A percentile compares a stretch with the other conserved stretches of the same genome.
Conservation (phyloP, 2,113 vertebrate genomes). For the Hydrochoerus hydrochaeris region DNA sequence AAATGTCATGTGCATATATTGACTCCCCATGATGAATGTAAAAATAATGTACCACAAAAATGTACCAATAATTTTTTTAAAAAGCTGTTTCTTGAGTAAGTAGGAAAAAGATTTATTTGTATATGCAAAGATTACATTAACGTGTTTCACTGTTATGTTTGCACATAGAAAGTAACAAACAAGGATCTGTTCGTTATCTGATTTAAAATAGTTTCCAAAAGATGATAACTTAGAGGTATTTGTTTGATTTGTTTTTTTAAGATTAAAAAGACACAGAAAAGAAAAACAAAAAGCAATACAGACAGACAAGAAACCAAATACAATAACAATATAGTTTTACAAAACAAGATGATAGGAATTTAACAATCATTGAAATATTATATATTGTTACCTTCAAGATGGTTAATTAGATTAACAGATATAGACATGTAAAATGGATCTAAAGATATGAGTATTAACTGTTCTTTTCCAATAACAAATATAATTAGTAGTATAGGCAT, state of each 20-base stretch:
- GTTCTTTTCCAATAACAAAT: too few relatives aligned
- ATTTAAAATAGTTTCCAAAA: conserved; percentile 8
- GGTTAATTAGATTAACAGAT: too few relatives aligned
- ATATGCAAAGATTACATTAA: conserved; percentile 4
- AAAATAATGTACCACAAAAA: background rate
- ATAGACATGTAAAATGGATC: too few relatives aligned
- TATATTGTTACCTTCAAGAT: too few relatives aligned
- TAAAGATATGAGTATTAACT: too few relatives aligned
- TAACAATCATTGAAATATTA: too few relatives aligned
- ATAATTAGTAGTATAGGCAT: too few relatives aligned
- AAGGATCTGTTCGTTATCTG: background rate
- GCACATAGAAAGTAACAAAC: background rate
- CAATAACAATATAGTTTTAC: too few relatives aligned
- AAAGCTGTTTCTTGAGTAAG: background rate
- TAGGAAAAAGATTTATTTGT: background rate
- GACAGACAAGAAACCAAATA: too few relatives aligned
- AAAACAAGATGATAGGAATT: too few relatives aligned
- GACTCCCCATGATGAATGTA: background rate
- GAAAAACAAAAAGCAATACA: too few relatives aligned
- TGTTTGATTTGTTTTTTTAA: background rate
- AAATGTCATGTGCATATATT: background rate
- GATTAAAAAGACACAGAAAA: too few relatives aligned
- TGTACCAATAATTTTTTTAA: background rate
- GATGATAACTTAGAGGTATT: background rate
- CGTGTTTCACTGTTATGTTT: background rate